Conservation (phyloP, 2,797 vertebrate species). For the Myiotriccus ornatus region DNA sequence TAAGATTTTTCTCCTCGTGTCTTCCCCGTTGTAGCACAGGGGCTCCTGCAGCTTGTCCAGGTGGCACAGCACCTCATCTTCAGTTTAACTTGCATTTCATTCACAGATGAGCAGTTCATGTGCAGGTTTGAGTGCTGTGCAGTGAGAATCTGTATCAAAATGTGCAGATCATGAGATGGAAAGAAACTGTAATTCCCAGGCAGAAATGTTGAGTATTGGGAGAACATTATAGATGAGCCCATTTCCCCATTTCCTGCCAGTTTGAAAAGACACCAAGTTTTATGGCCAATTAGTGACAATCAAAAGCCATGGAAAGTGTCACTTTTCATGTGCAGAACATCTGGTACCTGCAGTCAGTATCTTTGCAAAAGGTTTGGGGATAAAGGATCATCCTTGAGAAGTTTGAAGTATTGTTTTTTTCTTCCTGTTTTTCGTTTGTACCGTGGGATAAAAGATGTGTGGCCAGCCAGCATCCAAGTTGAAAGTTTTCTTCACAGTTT, state of each 20-base stretch:
- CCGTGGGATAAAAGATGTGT: neutral
- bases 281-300: constrained; percentile 5
- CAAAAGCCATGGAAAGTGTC: neutral
- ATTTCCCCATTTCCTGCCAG: neutral
- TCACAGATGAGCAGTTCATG: neutral
- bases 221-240: neutral
- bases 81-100: neutral
- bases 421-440: neutral
- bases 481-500: neutral
- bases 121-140: neutral
- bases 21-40: neutral
- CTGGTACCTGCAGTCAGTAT: neutral
- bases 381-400: neutral
- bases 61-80: neutral
- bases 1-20: neutral
- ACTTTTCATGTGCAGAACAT: neutral
- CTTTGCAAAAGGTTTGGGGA: neutral
- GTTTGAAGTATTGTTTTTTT: neutral
- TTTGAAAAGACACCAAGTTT: neutral
- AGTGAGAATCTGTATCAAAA: neutral
- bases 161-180: neutral
- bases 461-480: neutral
- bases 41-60: neutral
- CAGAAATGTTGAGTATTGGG: neutral
- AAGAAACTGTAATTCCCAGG: neutral